Percentiles rank a stretch among this genome's conserved stretches.
These are phyloP conservation scores for Coptotermes formosanus DNA, from an alignment of 1,140 invertebrate species.

Conservation along the genomic window DNA sequence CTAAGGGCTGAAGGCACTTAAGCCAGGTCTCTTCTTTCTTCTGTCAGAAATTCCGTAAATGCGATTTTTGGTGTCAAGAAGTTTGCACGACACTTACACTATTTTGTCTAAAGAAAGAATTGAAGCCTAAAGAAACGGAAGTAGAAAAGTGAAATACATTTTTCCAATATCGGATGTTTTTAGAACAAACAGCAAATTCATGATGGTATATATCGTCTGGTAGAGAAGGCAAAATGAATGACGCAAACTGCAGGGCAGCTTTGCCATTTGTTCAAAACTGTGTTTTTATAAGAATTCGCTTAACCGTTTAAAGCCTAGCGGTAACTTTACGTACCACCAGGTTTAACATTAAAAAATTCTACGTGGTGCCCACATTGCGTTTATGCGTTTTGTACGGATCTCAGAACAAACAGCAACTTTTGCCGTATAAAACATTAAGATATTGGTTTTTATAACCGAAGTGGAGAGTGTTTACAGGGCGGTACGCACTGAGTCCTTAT, in stretches of 20 bases:
- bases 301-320: too few relatives aligned
- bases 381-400: too few relatives aligned
- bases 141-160: background rate
- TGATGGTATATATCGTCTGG: too few relatives aligned
- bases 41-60: background rate
- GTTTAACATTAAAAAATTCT: too few relatives aligned
- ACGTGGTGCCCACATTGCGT: too few relatives aligned
- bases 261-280: background rate
- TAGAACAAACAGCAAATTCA: background rate
- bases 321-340: too few relatives aligned
- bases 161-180: background rate
- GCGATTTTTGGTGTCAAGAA: background rate
- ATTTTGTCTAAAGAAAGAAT: background rate
- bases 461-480: too few relatives aligned
- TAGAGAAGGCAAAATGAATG: background rate
- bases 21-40: background rate
- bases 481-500: too few relatives aligned
- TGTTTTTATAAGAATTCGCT: background rate
- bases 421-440: too few relatives aligned
- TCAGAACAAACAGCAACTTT: too few relatives aligned
- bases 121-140: background rate
- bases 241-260: background rate
- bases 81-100: background rate
- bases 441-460: too few relatives aligned
- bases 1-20: background rate